Conservation (phyloP, 2,113 vertebrate species). For the Pardalotus punctatus region DNA sequence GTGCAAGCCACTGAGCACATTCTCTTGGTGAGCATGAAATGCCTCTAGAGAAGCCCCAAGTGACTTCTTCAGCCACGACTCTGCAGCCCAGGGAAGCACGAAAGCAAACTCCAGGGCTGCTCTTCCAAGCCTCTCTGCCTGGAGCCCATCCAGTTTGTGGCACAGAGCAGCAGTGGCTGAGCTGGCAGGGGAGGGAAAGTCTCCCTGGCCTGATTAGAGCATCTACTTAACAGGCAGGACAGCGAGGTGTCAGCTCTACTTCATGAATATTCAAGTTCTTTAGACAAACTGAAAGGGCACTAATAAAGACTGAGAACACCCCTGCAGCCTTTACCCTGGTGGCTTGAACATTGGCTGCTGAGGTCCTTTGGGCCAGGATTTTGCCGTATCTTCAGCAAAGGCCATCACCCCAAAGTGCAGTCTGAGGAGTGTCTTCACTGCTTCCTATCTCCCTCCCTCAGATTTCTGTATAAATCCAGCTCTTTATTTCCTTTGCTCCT, state of each 20-base stretch:
- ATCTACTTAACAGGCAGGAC: background rate
- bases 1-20: background rate
- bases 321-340: background rate
- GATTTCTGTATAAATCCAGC: background rate
- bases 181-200: background rate
- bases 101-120: background rate
- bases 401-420: rapidly evolving
- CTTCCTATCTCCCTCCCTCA: background rate
- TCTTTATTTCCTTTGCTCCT: background rate
- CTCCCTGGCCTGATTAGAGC: background rate
- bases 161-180: background rate
- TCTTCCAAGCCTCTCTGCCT: background rate
- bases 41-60: background rate
- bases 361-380: background rate
- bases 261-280: background rate
- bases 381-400: background rate
- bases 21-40: background rate
- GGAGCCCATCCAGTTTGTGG: background rate
- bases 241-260: background rate
- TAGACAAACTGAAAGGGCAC: background rate
- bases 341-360: background rate
- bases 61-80: background rate
- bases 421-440: background rate
- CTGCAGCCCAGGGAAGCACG: background rate
- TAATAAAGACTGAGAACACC: background rate